Evolutionary conservation across 2,888 invertebrate species (phyloP), one percentile per base, ranked within the genome.

Genomic region (Drosophila diplacantha): DNA sequence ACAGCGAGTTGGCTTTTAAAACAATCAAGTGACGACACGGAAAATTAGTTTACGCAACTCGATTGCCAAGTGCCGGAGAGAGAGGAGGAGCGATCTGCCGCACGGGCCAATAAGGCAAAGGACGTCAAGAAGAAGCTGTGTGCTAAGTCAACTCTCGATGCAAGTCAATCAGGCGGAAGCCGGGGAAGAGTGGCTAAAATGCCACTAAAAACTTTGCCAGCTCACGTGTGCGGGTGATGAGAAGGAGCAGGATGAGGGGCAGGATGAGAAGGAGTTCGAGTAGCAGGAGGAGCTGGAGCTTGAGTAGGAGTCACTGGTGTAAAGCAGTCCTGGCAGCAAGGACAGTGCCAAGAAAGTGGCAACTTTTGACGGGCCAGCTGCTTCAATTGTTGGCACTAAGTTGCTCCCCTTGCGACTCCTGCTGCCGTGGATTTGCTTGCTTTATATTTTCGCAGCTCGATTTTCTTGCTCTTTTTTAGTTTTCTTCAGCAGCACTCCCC

Each of bases 21-120:
- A 81, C 81, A 83, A 83, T 81, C 84, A 74, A 81, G 81, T 83
- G 81, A 74, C 81, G 81, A 83, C 84, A 84, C 71, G 84, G 84
- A 81, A 81, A 84, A 81, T 81, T 84, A 81, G 81, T 81, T 81
- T 81, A 84, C 83, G 84, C 79, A 78, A 66, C 69, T 44, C 44
- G 69, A 75, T 50, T 83, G 78, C 75, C 84, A 81, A 80, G 65
- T 65, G 71, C 55, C 52, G 50, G 16, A 12, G 14, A 12, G 41
- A 6, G 24, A 5, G 16, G 18, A 11, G 18, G 37, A 37, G 20
- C 26, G 34, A 24, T 24, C 18, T 8, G 31, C 44, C 20, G 22
- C 29, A n/a, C 20, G 20, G 60, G 62, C 60, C 62, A 63, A 58
- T 59, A 51, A 65, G 47, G 46, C 59, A 47, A 68, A 50, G 31